A percentile compares a stretch with the other conserved stretches of the same genome.
phyloP scores from a whole-genome alignment of 2,113 vertebrate genomes.

The Mormoops blainvillei region DNA sequence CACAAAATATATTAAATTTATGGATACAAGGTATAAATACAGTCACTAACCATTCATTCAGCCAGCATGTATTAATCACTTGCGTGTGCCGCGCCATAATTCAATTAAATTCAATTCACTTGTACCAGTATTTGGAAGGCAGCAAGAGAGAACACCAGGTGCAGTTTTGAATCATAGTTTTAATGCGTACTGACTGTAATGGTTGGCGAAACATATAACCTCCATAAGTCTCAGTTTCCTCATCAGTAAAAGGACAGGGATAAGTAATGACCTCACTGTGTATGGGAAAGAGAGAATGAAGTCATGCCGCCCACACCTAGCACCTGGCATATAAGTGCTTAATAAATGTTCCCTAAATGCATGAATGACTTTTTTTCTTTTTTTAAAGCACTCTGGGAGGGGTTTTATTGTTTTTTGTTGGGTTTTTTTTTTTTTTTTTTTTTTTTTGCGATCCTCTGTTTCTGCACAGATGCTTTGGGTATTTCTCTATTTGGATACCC shows the following conservation, averaged over 20 bases:
- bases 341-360: background rate
- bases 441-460: background rate
- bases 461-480: background rate
- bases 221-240: background rate
- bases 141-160: background rate
- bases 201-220: background rate
- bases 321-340: background rate
- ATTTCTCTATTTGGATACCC: background rate
- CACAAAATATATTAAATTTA: constrained; percentile 45
- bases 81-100: background rate
- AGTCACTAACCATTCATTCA: constrained; percentile 1
- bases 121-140: background rate
- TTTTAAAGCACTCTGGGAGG: background rate
- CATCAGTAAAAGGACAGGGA: background rate
- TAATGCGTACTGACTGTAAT: background rate
- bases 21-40: constrained; percentile 31
- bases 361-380: background rate
- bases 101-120: constrained; percentile 39
- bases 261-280: background rate
- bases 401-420: too few species aligned
- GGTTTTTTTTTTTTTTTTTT: background rate
- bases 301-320: background rate
- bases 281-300: background rate
- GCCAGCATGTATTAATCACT: background rate
- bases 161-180: background rate